Evolutionary conservation across 2,888 invertebrate genomes (phyloP).

Genomic region (Phortica magna): DNA sequence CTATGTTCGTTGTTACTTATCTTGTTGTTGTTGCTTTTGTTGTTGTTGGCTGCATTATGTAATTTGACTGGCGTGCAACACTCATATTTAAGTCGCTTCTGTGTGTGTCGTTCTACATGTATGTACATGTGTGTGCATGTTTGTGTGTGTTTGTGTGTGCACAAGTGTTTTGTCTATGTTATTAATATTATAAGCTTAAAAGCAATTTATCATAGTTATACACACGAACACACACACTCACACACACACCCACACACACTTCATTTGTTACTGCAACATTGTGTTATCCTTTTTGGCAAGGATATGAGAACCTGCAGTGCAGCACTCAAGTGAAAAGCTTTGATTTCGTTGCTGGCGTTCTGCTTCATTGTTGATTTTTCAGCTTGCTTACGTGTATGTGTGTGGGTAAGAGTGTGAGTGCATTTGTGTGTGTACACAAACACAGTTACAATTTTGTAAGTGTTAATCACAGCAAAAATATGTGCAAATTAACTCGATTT

Average conservation of each 20-base stretch:
- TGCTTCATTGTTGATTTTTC: neutral
- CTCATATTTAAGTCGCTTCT: conserved; percentile 16
- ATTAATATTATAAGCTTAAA: conserved; percentile 72
- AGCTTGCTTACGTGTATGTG: conserved; percentile 9
- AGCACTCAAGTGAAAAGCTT: conserved; percentile 47
- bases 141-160: conserved; percentile 63
- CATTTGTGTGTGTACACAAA: no score
- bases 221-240: conserved; percentile 34
- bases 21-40: conserved; percentile 17
- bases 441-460: conserved; percentile 35
- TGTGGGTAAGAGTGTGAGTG: neutral
- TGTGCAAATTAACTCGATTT: conserved; percentile 67
- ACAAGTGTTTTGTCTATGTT: conserved; percentile 69
- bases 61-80: conserved; percentile 20
- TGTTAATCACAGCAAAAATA: conserved; percentile 72
- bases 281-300: conserved; percentile 4
- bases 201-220: conserved; percentile 65
- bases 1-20: neutral
- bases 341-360: conserved; percentile 30
- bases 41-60: conserved; percentile 26
- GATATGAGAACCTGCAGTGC: conserved; percentile 23
- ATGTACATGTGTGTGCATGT: conserved; percentile 45
- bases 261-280: neutral
- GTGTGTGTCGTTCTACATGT: conserved; percentile 23
- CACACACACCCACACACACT: conserved; percentile 30